Conservation (phyloP, 2,888 invertebrate genomes). For the Zygaena filipendulae region DNA sequence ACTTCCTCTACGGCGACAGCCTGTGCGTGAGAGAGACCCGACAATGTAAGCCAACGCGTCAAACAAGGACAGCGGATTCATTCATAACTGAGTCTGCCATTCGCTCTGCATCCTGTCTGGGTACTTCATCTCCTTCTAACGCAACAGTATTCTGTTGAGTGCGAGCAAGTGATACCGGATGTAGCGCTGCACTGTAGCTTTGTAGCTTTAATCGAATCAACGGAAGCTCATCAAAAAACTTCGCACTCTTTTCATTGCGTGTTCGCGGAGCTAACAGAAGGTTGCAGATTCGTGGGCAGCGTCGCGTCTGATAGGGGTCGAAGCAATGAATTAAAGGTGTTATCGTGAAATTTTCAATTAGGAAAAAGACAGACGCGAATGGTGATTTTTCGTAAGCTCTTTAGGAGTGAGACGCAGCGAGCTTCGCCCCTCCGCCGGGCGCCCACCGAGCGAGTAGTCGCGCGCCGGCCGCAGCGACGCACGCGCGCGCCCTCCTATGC, state of each 20-base stretch:
- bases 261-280: too few species aligned
- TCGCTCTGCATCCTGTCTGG: conserved; percentile 60
- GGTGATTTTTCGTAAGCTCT: conserved; percentile 61
- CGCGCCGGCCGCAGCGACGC: conserved; percentile 58
- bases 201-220: conserved; percentile 24
- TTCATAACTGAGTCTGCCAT: conserved; percentile 67
- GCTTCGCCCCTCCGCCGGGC: conserved; percentile 64
- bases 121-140: conserved; percentile 66
- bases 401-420: conserved; percentile 51
- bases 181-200: conserved; percentile 43
- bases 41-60: conserved; percentile 26
- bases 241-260: conserved; percentile 36
- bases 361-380: conserved; percentile 45
- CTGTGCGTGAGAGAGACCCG: conserved; percentile 45
- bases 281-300: too few species aligned
- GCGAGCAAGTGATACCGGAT: conserved; percentile 66
- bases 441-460: conserved; percentile 60
- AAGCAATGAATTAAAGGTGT: too few species aligned
- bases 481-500: conserved; percentile 52
- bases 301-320: too few species aligned
- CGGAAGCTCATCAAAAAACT: conserved; percentile 52
- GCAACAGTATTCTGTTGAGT: conserved; percentile 45
- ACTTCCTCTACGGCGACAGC: conserved; percentile 66
- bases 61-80: conserved; percentile 57
- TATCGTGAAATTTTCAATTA: conserved; percentile 30